These are phyloP conservation scores for Melieria picta DNA, from an alignment of 2,888 invertebrate genomes.

Conservation along the genomic window DNA sequence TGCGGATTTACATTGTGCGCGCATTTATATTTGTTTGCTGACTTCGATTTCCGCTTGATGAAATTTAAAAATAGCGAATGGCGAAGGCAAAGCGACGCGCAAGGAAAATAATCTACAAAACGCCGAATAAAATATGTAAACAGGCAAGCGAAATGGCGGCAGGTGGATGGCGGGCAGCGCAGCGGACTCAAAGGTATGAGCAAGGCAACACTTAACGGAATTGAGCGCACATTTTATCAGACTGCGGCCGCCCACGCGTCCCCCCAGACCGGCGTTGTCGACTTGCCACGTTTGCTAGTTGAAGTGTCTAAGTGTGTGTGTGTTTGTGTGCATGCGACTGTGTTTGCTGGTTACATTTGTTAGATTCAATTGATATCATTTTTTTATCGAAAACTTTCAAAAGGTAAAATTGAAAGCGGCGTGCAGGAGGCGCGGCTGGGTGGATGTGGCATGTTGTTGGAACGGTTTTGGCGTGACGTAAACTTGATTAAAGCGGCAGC, in stretches of 20 bases:
- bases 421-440: too few relatives aligned
- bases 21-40: conserved; percentile 27
- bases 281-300: neutral
- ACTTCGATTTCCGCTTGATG: conserved; percentile 43
- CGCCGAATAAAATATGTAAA: conserved; percentile 33
- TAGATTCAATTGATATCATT: too few relatives aligned
- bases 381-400: too few relatives aligned
- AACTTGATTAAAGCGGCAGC: too few relatives aligned
- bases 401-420: too few relatives aligned
- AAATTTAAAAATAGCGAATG: conserved; percentile 32
- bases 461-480: too few relatives aligned
- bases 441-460: too few relatives aligned
- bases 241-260: too few relatives aligned
- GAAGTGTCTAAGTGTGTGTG: neutral
- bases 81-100: conserved; percentile 4
- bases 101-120: conserved; percentile 29
- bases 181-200: conserved; percentile 26
- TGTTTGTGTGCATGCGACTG: too few relatives aligned
- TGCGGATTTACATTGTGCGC: conserved; percentile 16
- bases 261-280: too few relatives aligned
- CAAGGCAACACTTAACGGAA: conserved; percentile 34
- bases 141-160: neutral
- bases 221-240: conserved; percentile 9
- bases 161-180: neutral
- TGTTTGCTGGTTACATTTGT: neutral